phyloP scores from a whole-genome alignment of 2,113 vertebrate species.

The Trematomus loennbergii region DNA sequence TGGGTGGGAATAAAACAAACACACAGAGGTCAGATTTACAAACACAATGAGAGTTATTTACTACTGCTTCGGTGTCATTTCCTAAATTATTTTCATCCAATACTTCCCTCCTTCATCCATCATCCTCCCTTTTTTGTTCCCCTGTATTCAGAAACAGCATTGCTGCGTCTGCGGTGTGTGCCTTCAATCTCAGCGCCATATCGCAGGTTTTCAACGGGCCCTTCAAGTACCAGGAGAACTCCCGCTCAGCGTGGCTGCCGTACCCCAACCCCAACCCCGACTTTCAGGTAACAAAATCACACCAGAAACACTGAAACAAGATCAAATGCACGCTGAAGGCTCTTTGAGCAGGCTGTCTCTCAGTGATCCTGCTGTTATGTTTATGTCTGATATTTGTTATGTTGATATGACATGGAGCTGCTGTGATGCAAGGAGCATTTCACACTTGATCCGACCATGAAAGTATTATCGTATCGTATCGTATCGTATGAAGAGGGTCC shows the following conservation, averaged over 20 bases:
- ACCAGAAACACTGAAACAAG: neutral
- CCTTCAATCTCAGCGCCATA: constrained; percentile 96
- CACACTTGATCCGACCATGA: no score
- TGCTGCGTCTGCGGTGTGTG: constrained; percentile 95
- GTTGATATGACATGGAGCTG: no score
- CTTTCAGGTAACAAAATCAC: constrained; percentile 90
- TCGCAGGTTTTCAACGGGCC: constrained; percentile 94
- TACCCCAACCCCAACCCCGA: constrained; percentile 97
- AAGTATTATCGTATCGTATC: no score
- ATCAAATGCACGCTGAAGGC: no score
- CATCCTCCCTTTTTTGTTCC: constrained; percentile 1
- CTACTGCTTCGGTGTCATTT: neutral
- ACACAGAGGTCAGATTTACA: constrained; percentile 26
- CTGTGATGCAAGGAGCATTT: no score
- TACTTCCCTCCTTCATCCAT: constrained; percentile 13
- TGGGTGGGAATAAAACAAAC: constrained; percentile 18
- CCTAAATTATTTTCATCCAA: constrained; percentile 15
- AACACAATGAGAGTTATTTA: constrained; percentile 7
- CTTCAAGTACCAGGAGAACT: constrained; percentile 98
- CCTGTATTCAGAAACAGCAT: constrained; percentile 91
- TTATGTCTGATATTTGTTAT: no score
- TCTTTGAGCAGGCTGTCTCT: no score
- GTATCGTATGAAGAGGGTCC: no score
- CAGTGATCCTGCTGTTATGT: no score
- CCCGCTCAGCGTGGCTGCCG: constrained; percentile 95